Conservation (phyloP, 1,140 invertebrate genomes). For the Leptestheria dahalacensis region DNA sequence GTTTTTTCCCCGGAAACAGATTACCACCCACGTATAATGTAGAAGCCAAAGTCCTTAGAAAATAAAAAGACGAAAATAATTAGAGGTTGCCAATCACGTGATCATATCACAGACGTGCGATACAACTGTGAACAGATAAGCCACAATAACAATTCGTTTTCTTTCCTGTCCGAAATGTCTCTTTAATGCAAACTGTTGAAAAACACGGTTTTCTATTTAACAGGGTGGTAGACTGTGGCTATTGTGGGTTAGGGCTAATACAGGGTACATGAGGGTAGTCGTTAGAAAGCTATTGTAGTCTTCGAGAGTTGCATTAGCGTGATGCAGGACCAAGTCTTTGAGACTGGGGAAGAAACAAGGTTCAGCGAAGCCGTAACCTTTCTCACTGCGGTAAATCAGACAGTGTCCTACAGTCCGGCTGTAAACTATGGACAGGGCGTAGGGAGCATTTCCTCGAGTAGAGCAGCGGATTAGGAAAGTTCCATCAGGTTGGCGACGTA, state of each 20-base stretch:
- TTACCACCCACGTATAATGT: not conserved
- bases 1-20: no score
- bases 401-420: constrained; percentile 77
- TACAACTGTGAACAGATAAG: not conserved
- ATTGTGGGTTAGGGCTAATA: not conserved
- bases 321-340: constrained; percentile 76
- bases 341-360: constrained; percentile 74
- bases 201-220: not conserved
- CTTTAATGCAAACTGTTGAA: not conserved
- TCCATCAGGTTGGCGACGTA: constrained; percentile 57
- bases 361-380: constrained; percentile 85
- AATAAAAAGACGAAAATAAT: not conserved
- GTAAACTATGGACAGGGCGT: constrained; percentile 73
- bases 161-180: not conserved
- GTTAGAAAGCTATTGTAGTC: constrained; percentile 83
- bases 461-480: constrained; percentile 71
- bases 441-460: constrained; percentile 56
- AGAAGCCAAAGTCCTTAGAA: not conserved
- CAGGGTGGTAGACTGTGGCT: not conserved
- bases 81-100: not conserved
- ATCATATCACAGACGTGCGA: not conserved
- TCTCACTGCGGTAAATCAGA: constrained; percentile 71
- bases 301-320: constrained; percentile 78
- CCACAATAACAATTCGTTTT: not conserved
- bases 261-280: constrained; percentile 42